Base-by-base conservation (phyloP, 2,113 vertebrate species). In the Myrmophylax atrothorax region DNA sequence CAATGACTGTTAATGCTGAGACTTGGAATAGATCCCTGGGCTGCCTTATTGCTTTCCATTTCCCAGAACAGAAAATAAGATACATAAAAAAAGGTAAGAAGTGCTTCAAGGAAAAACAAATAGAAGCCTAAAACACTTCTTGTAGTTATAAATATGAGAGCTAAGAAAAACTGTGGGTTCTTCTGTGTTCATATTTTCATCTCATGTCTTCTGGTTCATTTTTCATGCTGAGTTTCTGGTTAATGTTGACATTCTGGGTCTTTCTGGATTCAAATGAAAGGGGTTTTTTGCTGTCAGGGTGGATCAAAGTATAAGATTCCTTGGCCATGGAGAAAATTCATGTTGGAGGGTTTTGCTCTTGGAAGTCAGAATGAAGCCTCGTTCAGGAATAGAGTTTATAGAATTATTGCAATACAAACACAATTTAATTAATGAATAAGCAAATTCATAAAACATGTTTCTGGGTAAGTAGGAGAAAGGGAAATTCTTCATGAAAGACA, bases 81-180 rank as follows among this genome's bases (percentile, higher is more conserved):
- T 7, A 20, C 2, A 18, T 7, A 5, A 49, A 49, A 0, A 12
- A 15, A 38, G 5, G 3, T 40, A 42, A 38, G 9, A 60, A 19
- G 23, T 62, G 5, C 52, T 52, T 63, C 80, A 50, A 70, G n/a
- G 13, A n/a, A 42, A 85, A 91, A 46, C 25, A 14, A 72, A 20
- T 19, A 58, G 49, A 84, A 77, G 10, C 22, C 38, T 18, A 33
- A 60, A 90, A 5, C 19, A 19, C 24, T 62, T 38, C 24, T 44
- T 46, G 18, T 66, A 46, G 17, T 64, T 11, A 2, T 62, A 29
- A 1, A 8, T 9, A 24, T 9, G 52, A 55, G 29, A 28, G 56
- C 17, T 69, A 18, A 74, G 35, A 35, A 47, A 56, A 82, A 18
- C 11, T 40, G 11, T 3, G 20, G 6, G 14, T 25, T 69, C 16